Evolutionary conservation across 2,888 invertebrate genomes (phyloP).

Genomic region (Neocrepidodera transversa): DNA sequence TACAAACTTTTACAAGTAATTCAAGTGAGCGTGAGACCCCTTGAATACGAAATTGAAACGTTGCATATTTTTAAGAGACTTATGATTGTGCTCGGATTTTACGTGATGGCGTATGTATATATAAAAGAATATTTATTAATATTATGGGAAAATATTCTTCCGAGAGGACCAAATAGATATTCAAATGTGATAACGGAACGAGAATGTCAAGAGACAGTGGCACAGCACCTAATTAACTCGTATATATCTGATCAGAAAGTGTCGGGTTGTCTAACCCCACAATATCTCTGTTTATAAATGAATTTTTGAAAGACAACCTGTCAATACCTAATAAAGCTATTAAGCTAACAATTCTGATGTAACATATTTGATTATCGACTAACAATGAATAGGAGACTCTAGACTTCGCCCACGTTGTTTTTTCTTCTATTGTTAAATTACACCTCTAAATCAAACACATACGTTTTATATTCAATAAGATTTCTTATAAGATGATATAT

Average conservation of each 20-base stretch:
- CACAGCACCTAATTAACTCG: constrained; percentile 46
- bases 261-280: constrained; percentile 46
- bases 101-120: background rate
- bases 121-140: too few species aligned
- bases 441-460: too few species aligned
- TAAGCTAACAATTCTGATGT: constrained; percentile 25
- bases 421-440: too few species aligned
- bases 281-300: constrained; percentile 43
- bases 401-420: constrained; percentile 13
- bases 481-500: too few species aligned
- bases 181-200: background rate
- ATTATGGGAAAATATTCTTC: too few species aligned
- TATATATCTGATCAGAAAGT: constrained; percentile 47
- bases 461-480: too few species aligned
- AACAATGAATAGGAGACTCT: background rate
- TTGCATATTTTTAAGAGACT: background rate
- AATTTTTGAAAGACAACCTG: constrained; percentile 29
- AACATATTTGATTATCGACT: constrained; percentile 11
- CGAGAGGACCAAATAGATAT: background rate
- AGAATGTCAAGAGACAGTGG: constrained; percentile 44
- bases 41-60: constrained; percentile 6
- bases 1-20: constrained; percentile 39
- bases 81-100: background rate
- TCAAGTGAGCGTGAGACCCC: constrained; percentile 43
- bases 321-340: constrained; percentile 30